A percentile compares a stretch with the other conserved stretches of the same genome.
phyloP scores from a whole-genome alignment of 2,113 vertebrate species.

The Prionailurus bengalensis region DNA sequence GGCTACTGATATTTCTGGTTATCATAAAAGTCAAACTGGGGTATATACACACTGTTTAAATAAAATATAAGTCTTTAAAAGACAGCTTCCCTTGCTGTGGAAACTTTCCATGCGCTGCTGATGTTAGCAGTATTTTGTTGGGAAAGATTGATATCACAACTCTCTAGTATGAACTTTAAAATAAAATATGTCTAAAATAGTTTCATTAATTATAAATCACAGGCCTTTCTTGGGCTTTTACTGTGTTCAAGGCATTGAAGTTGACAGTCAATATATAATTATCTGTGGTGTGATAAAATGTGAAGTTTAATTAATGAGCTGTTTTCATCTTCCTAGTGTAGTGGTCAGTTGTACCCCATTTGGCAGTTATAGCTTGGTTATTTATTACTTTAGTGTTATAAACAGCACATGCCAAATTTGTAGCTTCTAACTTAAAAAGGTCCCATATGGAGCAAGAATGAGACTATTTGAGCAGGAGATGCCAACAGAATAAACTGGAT shows the following conservation, averaged over 20 bases:
- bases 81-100: neutral
- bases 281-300: neutral
- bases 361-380: neutral
- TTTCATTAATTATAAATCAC: neutral
- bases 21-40: neutral
- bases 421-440: neutral
- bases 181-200: slow-evolving; percentile 42
- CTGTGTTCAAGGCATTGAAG: neutral
- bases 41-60: neutral
- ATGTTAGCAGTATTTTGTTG: neutral
- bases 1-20: neutral
- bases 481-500: neutral
- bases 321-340: neutral
- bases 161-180: neutral
- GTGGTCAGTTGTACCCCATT: neutral
- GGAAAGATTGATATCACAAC: neutral
- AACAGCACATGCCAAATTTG: neutral
- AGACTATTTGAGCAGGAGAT: neutral
- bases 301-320: neutral
- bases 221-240: neutral
- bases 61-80: neutral
- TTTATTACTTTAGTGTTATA: neutral
- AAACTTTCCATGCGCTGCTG: neutral
- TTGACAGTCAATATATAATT: neutral
- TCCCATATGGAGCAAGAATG: neutral